These are phyloP conservation scores for cat (Felis catus) DNA, from an alignment of 2,113 vertebrate genomes.

Conservation along the genomic window DNA sequence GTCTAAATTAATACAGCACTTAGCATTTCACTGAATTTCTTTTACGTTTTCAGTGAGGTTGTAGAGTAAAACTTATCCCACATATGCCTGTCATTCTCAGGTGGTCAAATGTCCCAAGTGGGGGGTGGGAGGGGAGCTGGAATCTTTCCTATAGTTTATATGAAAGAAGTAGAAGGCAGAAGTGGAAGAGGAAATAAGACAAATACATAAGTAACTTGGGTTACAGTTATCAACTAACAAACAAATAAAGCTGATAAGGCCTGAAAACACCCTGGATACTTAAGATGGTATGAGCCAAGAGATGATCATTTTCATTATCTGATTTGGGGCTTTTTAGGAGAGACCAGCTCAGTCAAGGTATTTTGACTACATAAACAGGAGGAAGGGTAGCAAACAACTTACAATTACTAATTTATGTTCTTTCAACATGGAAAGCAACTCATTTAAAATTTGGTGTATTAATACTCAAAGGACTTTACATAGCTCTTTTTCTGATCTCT, in stretches of 20 bases:
- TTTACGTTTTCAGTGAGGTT: conserved; percentile 11
- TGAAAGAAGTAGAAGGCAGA: conserved; percentile 7
- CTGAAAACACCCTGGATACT: background rate
- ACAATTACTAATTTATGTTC: conserved; percentile 47
- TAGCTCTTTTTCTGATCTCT: conserved; percentile 33
- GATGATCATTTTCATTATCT: background rate
- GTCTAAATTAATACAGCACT: conserved; percentile 9
- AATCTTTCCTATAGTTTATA: background rate
- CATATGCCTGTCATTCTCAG: background rate
- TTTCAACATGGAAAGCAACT: conserved; percentile 57
- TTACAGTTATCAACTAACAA: conserved; percentile 47
- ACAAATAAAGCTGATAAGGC: conserved; percentile 22
- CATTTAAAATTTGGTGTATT: conserved; percentile 59
- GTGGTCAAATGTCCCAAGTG: background rate
- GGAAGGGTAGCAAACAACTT: conserved; percentile 8
- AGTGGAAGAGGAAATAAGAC: conserved; percentile 45
- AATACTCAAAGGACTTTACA: conserved; percentile 25
- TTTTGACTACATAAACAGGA: conserved; percentile 48
- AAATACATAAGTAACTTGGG: conserved; percentile 33
- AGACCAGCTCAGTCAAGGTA: background rate
- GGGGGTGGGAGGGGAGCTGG: background rate
- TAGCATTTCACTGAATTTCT: conserved; percentile 24
- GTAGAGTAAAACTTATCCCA: conserved; percentile 37
- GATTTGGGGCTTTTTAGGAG: background rate
- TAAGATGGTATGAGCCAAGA: background rate